Conservation (phyloP, 2,113 vertebrate species). For the Leucoraja erinaceus region DNA sequence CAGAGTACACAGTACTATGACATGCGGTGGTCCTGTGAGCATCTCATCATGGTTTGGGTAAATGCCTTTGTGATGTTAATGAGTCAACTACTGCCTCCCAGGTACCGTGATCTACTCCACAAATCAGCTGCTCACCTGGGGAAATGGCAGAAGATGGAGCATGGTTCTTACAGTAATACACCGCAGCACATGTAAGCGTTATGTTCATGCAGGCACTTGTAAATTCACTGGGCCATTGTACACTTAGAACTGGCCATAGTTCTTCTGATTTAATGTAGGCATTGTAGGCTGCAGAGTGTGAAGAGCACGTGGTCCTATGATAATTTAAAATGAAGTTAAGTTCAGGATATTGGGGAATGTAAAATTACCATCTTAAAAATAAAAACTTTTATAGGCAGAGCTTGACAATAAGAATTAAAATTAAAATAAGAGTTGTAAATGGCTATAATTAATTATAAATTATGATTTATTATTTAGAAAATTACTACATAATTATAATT, state of each 20-base stretch:
- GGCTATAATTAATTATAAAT: no score
- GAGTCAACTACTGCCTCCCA: conserved; percentile 87
- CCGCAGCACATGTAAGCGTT: conserved; percentile 90
- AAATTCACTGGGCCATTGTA: conserved; percentile 48
- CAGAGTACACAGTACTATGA: conserved; percentile 99
- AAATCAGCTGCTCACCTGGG: conserved; percentile 90
- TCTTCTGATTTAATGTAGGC: not conserved
- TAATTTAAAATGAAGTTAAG: no score
- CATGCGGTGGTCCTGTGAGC: conserved; percentile 99
- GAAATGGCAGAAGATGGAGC: conserved; percentile 95
- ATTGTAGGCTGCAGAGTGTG: not conserved
- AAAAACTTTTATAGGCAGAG: no score
- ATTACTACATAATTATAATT: not conserved
- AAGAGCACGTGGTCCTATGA: not conserved
- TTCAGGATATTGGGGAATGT: no score
- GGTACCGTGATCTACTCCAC: conserved; percentile 92
- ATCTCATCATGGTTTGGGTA: conserved; percentile 99
- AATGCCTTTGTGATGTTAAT: conserved; percentile 99
- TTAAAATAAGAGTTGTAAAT: no score
- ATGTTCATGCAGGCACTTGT: conserved; percentile 79
- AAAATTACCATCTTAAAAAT: no score
- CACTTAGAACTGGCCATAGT: not conserved
- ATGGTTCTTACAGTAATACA: conserved; percentile 89
- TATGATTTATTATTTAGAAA: not conserved
- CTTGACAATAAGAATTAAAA: no score